Evolutionary conservation across 2,888 invertebrate species (phyloP), one percentile per base, ranked within the genome.

Genomic region (Odontothrips loti): DNA sequence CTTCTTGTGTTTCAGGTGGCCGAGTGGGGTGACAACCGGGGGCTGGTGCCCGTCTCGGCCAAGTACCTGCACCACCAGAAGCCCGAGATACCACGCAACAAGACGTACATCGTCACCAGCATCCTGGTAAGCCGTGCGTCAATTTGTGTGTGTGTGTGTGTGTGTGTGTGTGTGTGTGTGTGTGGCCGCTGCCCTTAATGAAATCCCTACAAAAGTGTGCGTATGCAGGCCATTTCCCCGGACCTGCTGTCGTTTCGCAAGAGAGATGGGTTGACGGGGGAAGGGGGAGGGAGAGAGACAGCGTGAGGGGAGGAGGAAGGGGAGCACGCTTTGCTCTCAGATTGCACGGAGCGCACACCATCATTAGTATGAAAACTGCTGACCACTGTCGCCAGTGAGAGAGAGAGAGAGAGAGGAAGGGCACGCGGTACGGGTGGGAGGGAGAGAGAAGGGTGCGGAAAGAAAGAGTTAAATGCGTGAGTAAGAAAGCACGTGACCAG

Each of bases 41-140:
- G 96, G 6, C 91, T 96, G 84, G 92, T 91, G 83, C 90, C 94
- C 0, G 90, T 93, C 47, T 91, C 94, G 6, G 92, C 94, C 10
- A 95, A 94, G 87, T 94, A 93, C 85, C 91, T 92, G 51, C 91
- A 83, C 92, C 94, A 0, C 85, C 12, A 23, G 23, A 75, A 92
- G 23, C 88, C 91, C 6, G 92, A 93, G 82, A 92, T 94, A 84
- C 94, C 95, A 84, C 92, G 91, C 83, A 96, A 96, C 86, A 93
- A 91, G 86, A 96, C 96, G 0, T 96, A 95, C 85, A 91, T 95
- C 82, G 93, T 97, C n/a, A 94, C 95, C 20, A 94, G 95, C 2
- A 92, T 96, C 82, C 89, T 96, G 86, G 93, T 92, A 86, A 89
- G 90, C 89, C 81, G 58, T 80, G 78, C 10, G 58, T 51, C 6